A percentile compares a stretch with the other conserved stretches of the same genome.
Evolutionary conservation across 2,113 vertebrate species (phyloP).

Genomic region (Oncorhynchus masou): DNA sequence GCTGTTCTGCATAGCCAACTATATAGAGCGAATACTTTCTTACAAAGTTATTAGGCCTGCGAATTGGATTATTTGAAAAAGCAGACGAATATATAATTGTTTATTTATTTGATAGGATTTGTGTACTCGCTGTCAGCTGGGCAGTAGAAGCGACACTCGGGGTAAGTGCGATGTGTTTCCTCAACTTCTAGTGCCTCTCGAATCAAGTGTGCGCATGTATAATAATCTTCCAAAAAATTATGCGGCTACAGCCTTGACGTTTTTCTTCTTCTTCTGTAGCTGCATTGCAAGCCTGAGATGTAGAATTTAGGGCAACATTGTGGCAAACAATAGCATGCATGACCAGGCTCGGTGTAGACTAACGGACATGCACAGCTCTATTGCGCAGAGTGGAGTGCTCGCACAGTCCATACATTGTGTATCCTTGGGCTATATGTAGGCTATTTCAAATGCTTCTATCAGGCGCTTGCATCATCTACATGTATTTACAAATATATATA

Average conservation of each 20-base stretch:
- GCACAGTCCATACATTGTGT: not conserved
- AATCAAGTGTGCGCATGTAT: not conserved
- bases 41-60: no score
- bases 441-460: not conserved
- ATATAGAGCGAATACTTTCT: no score
- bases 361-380: not conserved
- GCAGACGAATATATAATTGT: not conserved
- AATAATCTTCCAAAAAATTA: not conserved
- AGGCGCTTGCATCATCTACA: not conserved
- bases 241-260: not conserved
- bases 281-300: not conserved
- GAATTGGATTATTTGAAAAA: no score
- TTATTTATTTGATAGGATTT: conserved; percentile 14
- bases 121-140: conserved; percentile 5
- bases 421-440: not conserved
- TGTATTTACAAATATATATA: not conserved
- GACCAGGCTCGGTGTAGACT: not conserved
- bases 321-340: not conserved
- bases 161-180: conserved; percentile 21
- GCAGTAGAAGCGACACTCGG: conserved; percentile 7
- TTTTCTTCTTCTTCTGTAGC: not conserved
- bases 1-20: no score
- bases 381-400: not conserved
- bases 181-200: not conserved
- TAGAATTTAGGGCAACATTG: not conserved